Conservation (phyloP, 2,888 invertebrate species). For the Tetheella fluctuosa region DNA sequence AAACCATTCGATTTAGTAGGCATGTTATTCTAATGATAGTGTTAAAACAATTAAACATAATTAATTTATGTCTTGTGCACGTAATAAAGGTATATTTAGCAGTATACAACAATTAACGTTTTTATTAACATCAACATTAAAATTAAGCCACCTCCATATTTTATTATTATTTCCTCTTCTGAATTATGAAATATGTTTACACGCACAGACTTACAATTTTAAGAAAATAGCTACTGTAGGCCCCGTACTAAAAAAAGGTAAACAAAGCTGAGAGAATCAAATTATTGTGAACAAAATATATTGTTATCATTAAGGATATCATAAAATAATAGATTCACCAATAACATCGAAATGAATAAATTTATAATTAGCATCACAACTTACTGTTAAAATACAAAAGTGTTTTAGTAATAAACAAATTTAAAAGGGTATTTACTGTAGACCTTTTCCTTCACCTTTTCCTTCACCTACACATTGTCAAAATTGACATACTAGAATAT, state of each 20-base stretch:
- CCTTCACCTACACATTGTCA: too few species aligned
- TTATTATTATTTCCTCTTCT: constrained; percentile 23
- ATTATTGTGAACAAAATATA: neutral
- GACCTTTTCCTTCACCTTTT: neutral
- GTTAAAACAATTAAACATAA: constrained; percentile 44
- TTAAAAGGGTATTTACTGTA: neutral
- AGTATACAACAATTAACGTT: constrained; percentile 39
- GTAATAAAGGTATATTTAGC: constrained; percentile 44
- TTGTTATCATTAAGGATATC: neutral
- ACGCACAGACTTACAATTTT: constrained; percentile 13
- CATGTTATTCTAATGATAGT: constrained; percentile 28
- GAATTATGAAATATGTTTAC: constrained; percentile 16
- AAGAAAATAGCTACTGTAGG: neutral
- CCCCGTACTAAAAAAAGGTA: neutral
- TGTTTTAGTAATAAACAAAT: neutral
- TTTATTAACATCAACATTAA: constrained; percentile 33
- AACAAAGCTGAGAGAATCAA: neutral
- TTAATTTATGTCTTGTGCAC: constrained; percentile 38
- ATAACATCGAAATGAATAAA: neutral
- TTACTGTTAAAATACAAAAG: neutral
- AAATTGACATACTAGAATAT: too few species aligned
- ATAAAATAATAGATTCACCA: neutral
- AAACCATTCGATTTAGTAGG: constrained; percentile 12
- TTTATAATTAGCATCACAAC: neutral
- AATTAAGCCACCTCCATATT: constrained; percentile 31